Evolutionary conservation across 2,113 vertebrate genomes (phyloP).

Genomic region (Merops nubicus): DNA sequence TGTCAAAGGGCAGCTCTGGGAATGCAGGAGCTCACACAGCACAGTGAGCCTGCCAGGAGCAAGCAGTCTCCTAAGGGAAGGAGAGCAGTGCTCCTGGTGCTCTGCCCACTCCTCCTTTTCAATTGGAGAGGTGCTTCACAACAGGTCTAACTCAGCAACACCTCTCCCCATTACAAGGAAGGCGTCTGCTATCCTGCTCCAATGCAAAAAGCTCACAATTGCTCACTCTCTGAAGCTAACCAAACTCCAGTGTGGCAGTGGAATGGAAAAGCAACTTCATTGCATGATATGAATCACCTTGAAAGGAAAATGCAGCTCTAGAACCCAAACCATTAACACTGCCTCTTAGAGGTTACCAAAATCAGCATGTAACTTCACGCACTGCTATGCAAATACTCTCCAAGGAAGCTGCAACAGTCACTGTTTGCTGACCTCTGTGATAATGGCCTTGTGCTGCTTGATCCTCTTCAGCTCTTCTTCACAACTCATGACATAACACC

Average conservation of each 20-base stretch:
- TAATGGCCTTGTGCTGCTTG: constrained; percentile 91
- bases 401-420: background rate
- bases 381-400: background rate
- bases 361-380: background rate
- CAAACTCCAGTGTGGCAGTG: background rate
- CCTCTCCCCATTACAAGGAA: background rate
- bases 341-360: background rate
- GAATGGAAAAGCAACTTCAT: background rate
- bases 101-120: background rate
- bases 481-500: constrained; percentile 86
- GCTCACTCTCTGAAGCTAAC: background rate
- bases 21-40: background rate
- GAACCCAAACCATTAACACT: background rate
- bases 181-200: background rate
- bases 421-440: constrained; percentile 88
- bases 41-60: background rate
- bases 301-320: background rate
- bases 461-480: constrained; percentile 90
- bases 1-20: background rate
- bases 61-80: background rate
- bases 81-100: background rate
- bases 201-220: background rate
- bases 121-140: background rate
- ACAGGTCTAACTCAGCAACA: background rate
- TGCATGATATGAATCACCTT: background rate